phyloP scores from a whole-genome alignment of 2,888 invertebrate species.

The Mimas tiliae region DNA sequence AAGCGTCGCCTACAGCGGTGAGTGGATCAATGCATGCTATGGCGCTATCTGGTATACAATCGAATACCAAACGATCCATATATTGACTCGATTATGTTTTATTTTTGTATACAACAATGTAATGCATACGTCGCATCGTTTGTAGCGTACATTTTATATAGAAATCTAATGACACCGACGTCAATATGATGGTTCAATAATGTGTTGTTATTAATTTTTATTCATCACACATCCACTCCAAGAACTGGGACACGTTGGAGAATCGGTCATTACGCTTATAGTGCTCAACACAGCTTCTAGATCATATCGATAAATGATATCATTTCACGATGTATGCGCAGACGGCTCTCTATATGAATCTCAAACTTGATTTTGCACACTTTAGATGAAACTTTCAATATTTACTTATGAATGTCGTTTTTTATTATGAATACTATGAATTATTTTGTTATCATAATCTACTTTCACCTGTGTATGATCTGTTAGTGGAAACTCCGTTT shows the following conservation, averaged over 20 bases:
- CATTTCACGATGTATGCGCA: conserved; percentile 33
- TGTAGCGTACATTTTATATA: conserved; percentile 6
- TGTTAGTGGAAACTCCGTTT: no score
- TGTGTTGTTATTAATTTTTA: conserved; percentile 35
- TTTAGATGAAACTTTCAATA: background rate
- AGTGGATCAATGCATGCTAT: conserved; percentile 86
- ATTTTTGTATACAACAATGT: conserved; percentile 14
- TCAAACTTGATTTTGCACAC: background rate
- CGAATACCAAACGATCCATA: background rate
- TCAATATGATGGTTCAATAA: conserved; percentile 27
- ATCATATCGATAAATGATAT: conserved; percentile 25
- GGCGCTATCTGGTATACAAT: conserved; percentile 46
- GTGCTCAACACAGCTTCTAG: conserved; percentile 30
- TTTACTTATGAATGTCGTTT: background rate
- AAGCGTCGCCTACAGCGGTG: conserved; percentile 98
- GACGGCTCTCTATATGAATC: conserved; percentile 7
- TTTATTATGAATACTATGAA: background rate
- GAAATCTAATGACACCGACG: background rate
- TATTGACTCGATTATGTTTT: background rate
- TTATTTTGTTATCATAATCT: no score
- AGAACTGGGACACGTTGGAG: conserved; percentile 62
- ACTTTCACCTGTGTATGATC: no score
- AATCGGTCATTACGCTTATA: conserved; percentile 40
- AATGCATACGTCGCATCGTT: background rate
- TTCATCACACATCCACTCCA: conserved; percentile 62